Base-by-base conservation (phyloP, 2,113 vertebrate species). In the Camelus dromedarius region DNA sequence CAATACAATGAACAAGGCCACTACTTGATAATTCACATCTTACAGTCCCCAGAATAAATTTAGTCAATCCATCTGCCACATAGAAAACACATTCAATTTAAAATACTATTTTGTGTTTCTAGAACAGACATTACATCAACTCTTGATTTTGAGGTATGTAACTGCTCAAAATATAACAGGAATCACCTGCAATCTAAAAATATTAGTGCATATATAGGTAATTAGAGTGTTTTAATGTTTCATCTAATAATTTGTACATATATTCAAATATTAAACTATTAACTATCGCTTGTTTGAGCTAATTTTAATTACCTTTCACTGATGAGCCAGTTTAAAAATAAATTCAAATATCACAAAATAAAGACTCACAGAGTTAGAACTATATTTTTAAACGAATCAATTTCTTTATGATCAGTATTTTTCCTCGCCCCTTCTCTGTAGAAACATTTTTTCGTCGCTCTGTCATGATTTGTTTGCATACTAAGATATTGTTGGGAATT, bases 401-500 rank as follows among this genome's bases (percentile, higher is more conserved):
- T 97, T 96, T 95, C 7, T 95, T 94, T 69, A 54, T 83, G 30
- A 85, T 77, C 11, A 97, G 93, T 95, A 83, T 6, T 79, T 66
- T 82, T 96, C 42, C 26, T 96, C 95, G 52, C 46, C 15, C 86
- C 88, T 96, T 96, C 86, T 58, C 96, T 88, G 85, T 30, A 93
- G 93, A 67, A 88, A 94, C 84, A 97, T 93, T 60, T 98, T 94
- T 75, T 54, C 89, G 70, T 16, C 73, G 91, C 96, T 97, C 96
- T 93, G 92, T 96, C 62, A 96, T 98, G 96, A 98, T 97, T 98
- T 98, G 96, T 98, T 92, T 98, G 79, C 98, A 90, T 95, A 97
- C 93, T 87, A 91, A 89, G 97, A 97, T 98, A 98, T 89, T 98
- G 95, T 96, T 97, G 93, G 97, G 97, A 98, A 97, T 98, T 98